These are phyloP conservation scores for Rhagoletis zephyria DNA, from an alignment of 1,140 invertebrate species.

Conservation along the genomic window DNA sequence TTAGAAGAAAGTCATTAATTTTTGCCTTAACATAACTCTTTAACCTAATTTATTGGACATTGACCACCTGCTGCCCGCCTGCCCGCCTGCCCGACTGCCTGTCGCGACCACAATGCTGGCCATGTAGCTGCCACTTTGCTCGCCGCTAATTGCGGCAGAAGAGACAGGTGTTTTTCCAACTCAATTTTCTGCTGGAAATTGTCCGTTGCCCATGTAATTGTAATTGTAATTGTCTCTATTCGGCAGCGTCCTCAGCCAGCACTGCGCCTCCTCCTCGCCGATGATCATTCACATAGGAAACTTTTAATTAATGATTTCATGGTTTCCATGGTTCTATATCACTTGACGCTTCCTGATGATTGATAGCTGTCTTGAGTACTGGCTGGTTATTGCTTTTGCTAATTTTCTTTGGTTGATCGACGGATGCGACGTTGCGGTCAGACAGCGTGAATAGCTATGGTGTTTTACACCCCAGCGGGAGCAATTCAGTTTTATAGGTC, in stretches of 20 bases:
- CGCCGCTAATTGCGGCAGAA: not conserved
- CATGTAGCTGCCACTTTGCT: not conserved
- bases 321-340: slow-evolving; percentile 3
- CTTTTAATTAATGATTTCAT: slow-evolving; percentile 26
- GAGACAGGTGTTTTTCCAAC: slow-evolving; percentile 38
- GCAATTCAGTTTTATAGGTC: not conserved
- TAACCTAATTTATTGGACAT: not conserved
- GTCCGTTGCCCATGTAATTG: slow-evolving; percentile 2
- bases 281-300: not conserved
- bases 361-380: slow-evolving; percentile 13
- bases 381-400: not conserved
- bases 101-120: not conserved
- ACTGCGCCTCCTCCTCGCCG: not conserved
- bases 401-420: not conserved
- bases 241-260: not conserved
- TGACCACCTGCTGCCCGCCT: slow-evolving; percentile 4
- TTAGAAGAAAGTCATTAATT: slow-evolving; percentile 1
- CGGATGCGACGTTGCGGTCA: not conserved
- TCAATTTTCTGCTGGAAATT: slow-evolving; percentile 14
- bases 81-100: not conserved
- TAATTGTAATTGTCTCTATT: not conserved
- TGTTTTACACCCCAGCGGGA: not conserved
- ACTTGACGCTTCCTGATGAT: slow-evolving; percentile 34
- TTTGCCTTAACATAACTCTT: slow-evolving; percentile 42
- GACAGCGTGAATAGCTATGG: slow-evolving; percentile 10